A percentile compares a stretch with the other conserved stretches of the same genome.
phyloP scores from a whole-genome alignment of 1,140 invertebrate species.

The Caerostris darwini region DNA sequence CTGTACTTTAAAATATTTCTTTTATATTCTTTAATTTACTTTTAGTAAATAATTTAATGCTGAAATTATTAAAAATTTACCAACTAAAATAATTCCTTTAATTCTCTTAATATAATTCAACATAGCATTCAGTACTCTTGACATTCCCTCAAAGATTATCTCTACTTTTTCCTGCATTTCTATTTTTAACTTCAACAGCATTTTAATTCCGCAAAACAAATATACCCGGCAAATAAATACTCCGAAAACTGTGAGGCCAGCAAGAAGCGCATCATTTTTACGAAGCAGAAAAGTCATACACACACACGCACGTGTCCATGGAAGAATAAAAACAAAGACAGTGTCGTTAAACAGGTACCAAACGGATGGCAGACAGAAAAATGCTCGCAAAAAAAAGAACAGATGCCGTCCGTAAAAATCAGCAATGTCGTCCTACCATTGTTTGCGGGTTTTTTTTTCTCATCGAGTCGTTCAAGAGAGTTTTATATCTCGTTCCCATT shows the following conservation, averaged over 20 bases:
- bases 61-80: too few relatives aligned
- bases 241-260: not conserved
- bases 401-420: slow-evolving; percentile 5
- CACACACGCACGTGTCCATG: not conserved
- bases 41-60: too few relatives aligned
- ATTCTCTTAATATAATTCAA: too few relatives aligned
- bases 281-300: not conserved
- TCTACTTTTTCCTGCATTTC: too few relatives aligned
- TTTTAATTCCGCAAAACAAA: not conserved
- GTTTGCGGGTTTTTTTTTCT: not conserved
- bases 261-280: not conserved
- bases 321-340: not conserved
- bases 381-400: not conserved
- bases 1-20: too few relatives aligned
- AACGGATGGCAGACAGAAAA: not conserved
- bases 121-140: too few relatives aligned
- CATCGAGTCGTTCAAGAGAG: not conserved
- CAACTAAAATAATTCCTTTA: too few relatives aligned
- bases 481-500: not conserved
- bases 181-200: too few relatives aligned
- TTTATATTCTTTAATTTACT: too few relatives aligned
- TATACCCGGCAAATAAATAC: not conserved
- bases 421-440: not conserved
- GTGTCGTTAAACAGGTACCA: not conserved
- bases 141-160: too few relatives aligned